These are phyloP conservation scores for Ondatra zibethicus DNA, from an alignment of 2,113 vertebrate genomes.

Conservation along the genomic window DNA sequence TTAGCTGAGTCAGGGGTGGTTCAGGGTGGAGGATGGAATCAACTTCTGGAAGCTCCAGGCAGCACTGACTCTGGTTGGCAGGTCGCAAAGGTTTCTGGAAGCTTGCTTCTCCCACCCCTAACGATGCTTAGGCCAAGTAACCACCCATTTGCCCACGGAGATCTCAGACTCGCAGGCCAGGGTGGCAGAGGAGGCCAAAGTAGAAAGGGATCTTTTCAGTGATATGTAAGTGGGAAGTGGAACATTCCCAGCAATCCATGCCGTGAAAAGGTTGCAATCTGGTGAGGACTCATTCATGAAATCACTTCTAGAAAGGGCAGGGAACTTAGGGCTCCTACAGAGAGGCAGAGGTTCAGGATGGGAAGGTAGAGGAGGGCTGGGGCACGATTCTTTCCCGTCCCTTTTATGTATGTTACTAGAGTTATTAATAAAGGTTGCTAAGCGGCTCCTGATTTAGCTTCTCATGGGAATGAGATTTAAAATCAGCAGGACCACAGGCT, in stretches of 20 bases:
- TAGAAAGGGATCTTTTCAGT: not conserved
- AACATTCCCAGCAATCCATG: not conserved
- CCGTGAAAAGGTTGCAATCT: not conserved
- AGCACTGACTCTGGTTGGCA: not conserved
- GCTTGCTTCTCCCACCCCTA: not conserved
- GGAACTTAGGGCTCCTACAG: not conserved
- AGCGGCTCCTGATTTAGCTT: slow-evolving; percentile 56
- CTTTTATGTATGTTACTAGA: not conserved
- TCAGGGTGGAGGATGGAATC: not conserved
- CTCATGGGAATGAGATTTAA: slow-evolving; percentile 49
- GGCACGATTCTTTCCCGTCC: accelerated
- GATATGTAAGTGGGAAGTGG: not conserved
- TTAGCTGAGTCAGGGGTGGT: not conserved
- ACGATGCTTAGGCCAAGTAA: accelerated
- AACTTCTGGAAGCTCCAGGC: not conserved
- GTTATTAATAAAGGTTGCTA: slow-evolving; percentile 46
- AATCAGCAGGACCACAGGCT: not conserved
- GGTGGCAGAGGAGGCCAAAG: not conserved
- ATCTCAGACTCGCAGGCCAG: not conserved
- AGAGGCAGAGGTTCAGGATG: not conserved
- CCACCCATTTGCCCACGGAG: not conserved
- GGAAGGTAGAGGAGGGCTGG: not conserved
- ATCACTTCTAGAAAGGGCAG: not conserved
- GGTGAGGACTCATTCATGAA: not conserved
- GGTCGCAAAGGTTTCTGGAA: not conserved